phyloP scores from a whole-genome alignment of 1,140 invertebrate species.

The Eurosta solidaginis region DNA sequence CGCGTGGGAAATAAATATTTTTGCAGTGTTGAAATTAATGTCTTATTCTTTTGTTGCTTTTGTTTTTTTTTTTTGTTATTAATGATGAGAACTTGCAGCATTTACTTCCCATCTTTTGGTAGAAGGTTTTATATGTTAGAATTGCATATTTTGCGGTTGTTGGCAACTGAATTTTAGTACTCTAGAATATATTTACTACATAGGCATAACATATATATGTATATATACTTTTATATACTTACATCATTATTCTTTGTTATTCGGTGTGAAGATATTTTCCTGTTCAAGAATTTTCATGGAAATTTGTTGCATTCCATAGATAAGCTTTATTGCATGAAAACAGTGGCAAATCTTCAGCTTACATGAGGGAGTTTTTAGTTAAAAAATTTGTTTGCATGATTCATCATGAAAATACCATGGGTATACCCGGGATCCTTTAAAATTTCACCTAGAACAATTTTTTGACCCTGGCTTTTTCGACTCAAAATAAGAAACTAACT shows the following conservation, averaged over 20 bases:
- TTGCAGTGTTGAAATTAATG: background rate
- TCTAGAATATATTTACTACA: background rate
- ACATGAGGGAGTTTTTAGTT: background rate
- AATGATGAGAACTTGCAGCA: conserved; percentile 6
- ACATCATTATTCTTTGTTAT: too few species aligned
- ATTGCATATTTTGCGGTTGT: conserved; percentile 2
- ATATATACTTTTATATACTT: too few species aligned
- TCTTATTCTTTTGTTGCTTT: background rate
- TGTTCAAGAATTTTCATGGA: background rate
- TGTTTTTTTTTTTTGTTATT: background rate
- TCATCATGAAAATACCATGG: background rate
- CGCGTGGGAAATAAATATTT: conserved; percentile 4
- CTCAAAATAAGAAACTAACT: too few species aligned
- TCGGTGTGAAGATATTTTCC: background rate
- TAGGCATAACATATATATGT: too few species aligned
- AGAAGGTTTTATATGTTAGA: too few species aligned
- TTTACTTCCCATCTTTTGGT: conserved; percentile 1
- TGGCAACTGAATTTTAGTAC: background rate
- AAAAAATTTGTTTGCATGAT: background rate
- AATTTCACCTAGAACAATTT: too few species aligned
- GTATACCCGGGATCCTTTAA: too few species aligned
- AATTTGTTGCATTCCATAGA: background rate
- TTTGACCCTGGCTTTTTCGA: too few species aligned
- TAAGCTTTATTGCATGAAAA: background rate
- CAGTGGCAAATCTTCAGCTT: background rate